Conservation (phyloP, 2,113 vertebrate species). For the Eulemur macaco region DNA sequence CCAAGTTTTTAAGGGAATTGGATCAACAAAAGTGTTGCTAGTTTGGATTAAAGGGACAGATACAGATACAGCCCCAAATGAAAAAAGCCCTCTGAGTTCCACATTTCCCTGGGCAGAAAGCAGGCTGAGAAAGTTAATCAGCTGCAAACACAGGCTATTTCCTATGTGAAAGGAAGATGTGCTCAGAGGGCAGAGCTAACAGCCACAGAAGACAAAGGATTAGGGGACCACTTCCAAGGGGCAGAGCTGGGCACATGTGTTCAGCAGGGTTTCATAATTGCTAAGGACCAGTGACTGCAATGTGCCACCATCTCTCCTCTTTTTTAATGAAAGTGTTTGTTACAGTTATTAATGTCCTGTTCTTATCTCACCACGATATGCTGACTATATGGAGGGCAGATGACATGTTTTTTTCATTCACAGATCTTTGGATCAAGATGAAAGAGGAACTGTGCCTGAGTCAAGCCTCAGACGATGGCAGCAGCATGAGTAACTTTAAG, state of each 20-base stretch:
- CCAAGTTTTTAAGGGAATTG: not conserved
- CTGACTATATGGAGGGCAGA: not conserved
- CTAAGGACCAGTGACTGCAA: not conserved
- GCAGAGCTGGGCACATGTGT: not conserved
- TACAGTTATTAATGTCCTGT: not conserved
- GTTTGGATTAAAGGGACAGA: not conserved
- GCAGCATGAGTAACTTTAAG: not conserved
- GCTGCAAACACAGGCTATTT: not conserved
- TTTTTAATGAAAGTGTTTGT: not conserved
- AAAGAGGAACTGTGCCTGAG: not conserved
- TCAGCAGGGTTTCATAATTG: not conserved
- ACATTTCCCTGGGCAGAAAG: not conserved
- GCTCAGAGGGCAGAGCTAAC: not conserved
- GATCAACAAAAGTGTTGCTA: not conserved
- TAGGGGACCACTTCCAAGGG: not conserved
- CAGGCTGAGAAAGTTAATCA: not conserved
- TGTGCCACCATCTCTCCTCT: not conserved
- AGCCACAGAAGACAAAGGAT: not conserved
- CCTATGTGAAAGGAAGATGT: not conserved
- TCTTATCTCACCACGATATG: not conserved
- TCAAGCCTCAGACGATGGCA: not conserved
- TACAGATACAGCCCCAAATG: not conserved
- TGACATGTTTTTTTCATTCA: too few relatives aligned
- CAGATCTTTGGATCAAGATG: not conserved
- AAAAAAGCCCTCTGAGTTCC: not conserved